Conservation (phyloP, 2,113 vertebrate genomes). For the Tursiops truncatus region DNA sequence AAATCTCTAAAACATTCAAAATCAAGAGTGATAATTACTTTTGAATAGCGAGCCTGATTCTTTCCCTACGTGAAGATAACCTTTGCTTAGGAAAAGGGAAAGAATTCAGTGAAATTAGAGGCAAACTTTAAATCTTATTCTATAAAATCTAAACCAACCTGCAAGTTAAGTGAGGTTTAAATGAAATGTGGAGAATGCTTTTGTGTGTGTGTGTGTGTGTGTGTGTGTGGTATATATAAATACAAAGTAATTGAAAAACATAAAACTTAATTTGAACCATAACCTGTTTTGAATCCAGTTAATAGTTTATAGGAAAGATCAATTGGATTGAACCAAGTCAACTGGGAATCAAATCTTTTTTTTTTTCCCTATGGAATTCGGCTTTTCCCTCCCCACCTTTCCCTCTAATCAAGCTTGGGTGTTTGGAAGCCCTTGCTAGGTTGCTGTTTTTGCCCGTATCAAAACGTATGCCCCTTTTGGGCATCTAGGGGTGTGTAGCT, state of each 20-base stretch:
- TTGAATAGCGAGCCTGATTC: neutral
- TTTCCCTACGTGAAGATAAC: neutral
- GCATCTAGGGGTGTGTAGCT: neutral
- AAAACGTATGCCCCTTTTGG: neutral
- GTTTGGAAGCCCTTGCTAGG: neutral
- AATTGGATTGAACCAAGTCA: neutral
- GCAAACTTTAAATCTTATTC: conserved; percentile 8
- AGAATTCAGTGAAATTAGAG: neutral
- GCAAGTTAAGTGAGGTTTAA: conserved; percentile 13
- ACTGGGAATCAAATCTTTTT: neutral
- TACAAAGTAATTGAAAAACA: neutral
- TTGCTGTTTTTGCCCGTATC: neutral
- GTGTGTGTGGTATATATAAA: neutral
- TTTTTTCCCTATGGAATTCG: neutral
- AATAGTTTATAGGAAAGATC: conserved; percentile 20
- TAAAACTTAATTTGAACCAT: conserved; percentile 7
- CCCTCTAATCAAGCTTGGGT: neutral
- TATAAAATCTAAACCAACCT: conserved; percentile 39
- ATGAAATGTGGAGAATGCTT: neutral
- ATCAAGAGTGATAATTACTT: neutral
- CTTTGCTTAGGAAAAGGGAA: neutral
- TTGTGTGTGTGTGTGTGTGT: neutral
- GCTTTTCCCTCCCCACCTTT: neutral
- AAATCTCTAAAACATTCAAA: neutral
- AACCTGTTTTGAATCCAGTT: conserved; percentile 40